phyloP scores from a whole-genome alignment of 23 tunicate species.

The Ciona savignyi region DNA sequence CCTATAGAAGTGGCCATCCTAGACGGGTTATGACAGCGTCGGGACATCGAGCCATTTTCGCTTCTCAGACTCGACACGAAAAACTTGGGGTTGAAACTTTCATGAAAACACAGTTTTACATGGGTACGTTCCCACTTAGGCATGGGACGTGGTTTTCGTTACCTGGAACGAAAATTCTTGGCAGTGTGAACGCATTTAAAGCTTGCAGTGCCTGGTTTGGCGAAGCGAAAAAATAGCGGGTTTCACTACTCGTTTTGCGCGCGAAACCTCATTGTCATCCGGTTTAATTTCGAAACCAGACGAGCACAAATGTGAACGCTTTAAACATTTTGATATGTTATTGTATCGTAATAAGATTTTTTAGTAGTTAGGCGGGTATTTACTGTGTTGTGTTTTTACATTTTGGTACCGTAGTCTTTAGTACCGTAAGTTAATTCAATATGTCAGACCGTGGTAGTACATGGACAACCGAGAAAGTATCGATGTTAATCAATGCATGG shows the following conservation, averaged over 20 bases:
- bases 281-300: background rate
- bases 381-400: no score
- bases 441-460: background rate
- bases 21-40: no score
- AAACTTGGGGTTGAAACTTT: no score
- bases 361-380: no score
- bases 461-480: background rate
- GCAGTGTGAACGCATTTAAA: background rate
- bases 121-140: no score
- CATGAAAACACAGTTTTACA: no score
- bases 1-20: no score
- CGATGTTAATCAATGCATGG: background rate
- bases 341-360: background rate
- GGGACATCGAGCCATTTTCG: no score
- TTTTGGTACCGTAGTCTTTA: no score
- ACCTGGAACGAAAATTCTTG: background rate
- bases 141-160: background rate
- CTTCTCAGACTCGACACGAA: no score
- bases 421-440: no score
- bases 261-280: background rate
- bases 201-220: background rate
- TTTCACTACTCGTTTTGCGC: background rate
- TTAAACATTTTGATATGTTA: background rate
- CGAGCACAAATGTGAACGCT: background rate
- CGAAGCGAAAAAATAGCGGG: background rate